phyloP scores from a whole-genome alignment of 2,797 vertebrate genomes.

The Labeo calbasu region DNA sequence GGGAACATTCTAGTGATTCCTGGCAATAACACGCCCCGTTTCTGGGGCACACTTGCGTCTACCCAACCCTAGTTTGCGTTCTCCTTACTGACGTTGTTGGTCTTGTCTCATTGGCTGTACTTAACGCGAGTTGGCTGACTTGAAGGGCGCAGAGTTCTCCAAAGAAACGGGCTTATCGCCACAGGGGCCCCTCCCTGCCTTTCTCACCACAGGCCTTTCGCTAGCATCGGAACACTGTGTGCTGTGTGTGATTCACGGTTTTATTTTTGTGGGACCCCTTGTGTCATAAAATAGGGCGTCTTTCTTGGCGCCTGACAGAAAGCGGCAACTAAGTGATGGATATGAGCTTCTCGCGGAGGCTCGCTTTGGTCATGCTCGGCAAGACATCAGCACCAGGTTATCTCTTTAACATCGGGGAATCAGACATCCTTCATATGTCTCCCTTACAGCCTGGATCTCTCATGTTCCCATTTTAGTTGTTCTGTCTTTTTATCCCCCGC shows the following conservation, averaged over 20 bases:
- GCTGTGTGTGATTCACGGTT: slow-evolving; percentile 32
- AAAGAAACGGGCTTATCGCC: slow-evolving; percentile 42
- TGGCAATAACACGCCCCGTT: slow-evolving; percentile 14
- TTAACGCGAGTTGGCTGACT: slow-evolving; percentile 16
- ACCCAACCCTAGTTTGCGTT: slow-evolving; percentile 12
- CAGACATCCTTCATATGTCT: slow-evolving; percentile 42
- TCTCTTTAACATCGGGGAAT: slow-evolving; percentile 50
- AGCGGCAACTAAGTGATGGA: slow-evolving; percentile 53
- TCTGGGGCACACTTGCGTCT: slow-evolving; percentile 3
- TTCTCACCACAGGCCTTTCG: slow-evolving; percentile 32
- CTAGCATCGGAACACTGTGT: slow-evolving; percentile 46
- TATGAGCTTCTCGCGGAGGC: slow-evolving; percentile 56
- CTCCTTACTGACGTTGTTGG: slow-evolving; percentile 5
- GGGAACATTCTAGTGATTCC: slow-evolving; percentile 16
- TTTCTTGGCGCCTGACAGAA: slow-evolving; percentile 54
- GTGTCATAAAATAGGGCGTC: slow-evolving; percentile 55
- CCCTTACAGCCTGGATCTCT: slow-evolving; percentile 20
- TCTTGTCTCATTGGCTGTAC: slow-evolving; percentile 12
- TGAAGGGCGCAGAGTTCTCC: slow-evolving; percentile 9
- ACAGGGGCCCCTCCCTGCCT: slow-evolving; percentile 27
- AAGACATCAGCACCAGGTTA: slow-evolving; percentile 53
- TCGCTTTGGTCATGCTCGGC: slow-evolving; percentile 49
- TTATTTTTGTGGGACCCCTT: slow-evolving; percentile 57
- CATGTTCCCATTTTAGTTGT: slow-evolving; percentile 20
- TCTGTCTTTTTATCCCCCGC: background rate